Conservation (phyloP, 2,113 vertebrate genomes). For the Hydrochoerus hydrochaeris region DNA sequence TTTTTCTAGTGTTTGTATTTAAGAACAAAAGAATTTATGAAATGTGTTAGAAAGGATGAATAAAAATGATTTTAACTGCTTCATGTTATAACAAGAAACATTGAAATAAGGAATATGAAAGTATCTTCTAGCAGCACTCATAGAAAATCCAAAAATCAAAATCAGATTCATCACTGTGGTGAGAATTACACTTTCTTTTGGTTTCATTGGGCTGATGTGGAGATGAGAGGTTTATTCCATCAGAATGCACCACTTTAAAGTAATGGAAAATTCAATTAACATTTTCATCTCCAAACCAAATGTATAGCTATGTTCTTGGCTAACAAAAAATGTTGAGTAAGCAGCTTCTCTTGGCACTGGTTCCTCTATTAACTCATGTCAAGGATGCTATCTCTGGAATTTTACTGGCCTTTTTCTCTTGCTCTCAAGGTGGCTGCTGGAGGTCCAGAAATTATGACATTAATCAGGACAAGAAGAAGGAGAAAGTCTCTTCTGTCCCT, state of each 20-base stretch:
- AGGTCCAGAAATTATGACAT: neutral
- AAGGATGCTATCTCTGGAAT: neutral
- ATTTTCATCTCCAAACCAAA: neutral
- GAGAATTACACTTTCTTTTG: neutral
- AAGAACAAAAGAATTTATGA: neutral
- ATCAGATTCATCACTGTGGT: neutral
- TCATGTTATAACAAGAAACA: neutral
- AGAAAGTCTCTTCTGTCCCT: neutral
- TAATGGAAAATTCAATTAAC: neutral
- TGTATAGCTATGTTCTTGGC: neutral
- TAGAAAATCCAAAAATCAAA: constrained; percentile 14
- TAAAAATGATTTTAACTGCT: neutral
- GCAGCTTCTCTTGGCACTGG: neutral
- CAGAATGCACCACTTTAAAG: neutral
- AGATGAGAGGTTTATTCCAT: neutral
- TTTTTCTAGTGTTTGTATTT: neutral
- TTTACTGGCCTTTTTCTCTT: neutral
- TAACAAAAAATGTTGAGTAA: neutral
- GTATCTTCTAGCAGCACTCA: neutral
- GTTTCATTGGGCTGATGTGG: neutral
- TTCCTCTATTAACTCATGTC: neutral
- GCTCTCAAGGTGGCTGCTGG: neutral
- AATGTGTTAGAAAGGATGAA: neutral
- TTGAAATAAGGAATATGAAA: neutral
- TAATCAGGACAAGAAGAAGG: neutral